Base-by-base conservation (phyloP, 2,113 vertebrate species). In the Daphoenositta chrysoptera region DNA sequence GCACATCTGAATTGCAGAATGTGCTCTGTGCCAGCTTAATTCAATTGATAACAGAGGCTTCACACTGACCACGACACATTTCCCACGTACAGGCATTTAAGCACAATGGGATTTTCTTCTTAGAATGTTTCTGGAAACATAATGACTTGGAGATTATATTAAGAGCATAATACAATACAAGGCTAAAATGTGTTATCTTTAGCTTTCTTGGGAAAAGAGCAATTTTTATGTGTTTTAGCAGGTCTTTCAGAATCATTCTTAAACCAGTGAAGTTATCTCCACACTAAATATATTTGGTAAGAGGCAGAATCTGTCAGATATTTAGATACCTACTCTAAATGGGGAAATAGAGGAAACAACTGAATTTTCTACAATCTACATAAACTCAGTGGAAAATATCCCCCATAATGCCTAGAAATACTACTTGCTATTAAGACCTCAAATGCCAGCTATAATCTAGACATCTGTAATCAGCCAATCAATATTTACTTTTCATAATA, bases 1-100 rank as follows among this genome's bases (percentile, higher is more conserved):
- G 40, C 78, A 68, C 83, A 96, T 96, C 94, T 95, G 90, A 96
- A 96, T 89, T 96, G 92, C 94, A 96, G 95, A 96, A 92, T 71
- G 92, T 95, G 92, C 83, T 94, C 88, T 75, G 56, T 94, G 92
- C 93, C 89, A 83, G 68, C 76, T 48, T 93, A 92, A 96, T 95
- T 96, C 93, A 96, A 87, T 86, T 70, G 71, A 60, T 37, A 96
- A 64, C 40, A 86, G 79, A 96, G 83, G 76, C 88, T 90, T 89
- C 88, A 89, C 60, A 95, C 90, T 94, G 93, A 92, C 90, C 94
- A 96, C 3, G 79, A 66, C 88, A 81, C 71, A 28, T 90, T 75
- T 73, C 88, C 92, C 85, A 87, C 40, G 26, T 51, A 87, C 90
- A 81, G 78, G 83, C 60, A 9, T 68, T 94, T 51, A 78, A 89